Evolutionary conservation across 2,888 invertebrate genomes (phyloP).

Genomic region (Tenthredo distinguenda): DNA sequence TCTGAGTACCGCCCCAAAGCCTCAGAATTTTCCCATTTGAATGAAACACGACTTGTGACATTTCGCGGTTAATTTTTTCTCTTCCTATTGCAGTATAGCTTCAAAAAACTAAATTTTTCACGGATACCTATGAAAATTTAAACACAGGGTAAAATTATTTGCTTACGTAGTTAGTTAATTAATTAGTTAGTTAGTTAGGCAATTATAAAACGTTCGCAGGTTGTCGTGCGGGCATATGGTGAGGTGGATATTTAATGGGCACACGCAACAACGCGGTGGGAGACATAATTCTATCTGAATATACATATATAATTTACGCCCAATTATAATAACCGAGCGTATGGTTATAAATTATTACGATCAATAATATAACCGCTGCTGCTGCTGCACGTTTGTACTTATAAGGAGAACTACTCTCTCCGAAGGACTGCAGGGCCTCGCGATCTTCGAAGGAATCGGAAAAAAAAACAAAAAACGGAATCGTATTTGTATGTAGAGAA

Average conservation of each 20-base stretch:
- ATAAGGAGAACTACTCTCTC: background rate
- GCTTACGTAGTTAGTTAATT: background rate
- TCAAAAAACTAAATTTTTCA: no score
- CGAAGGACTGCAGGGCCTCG: no score
- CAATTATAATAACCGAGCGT: background rate
- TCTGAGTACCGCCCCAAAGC: no score
- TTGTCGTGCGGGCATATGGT: background rate
- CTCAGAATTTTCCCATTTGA: no score
- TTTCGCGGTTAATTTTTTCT: no score
- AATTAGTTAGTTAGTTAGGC: background rate
- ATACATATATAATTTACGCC: background rate
- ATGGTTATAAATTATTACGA: background rate
- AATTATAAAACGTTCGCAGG: conserved; percentile 9
- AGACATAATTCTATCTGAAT: background rate
- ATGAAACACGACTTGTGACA: no score
- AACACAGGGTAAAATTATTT: background rate
- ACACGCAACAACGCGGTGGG: background rate
- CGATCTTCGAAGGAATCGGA: no score
- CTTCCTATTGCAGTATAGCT: no score
- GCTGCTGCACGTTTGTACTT: background rate
- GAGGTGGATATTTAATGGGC: background rate
- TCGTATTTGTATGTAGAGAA: no score
- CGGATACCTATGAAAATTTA: no score
- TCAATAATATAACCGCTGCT: background rate
- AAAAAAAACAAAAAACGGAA: no score